phyloP scores from a whole-genome alignment of 2,113 vertebrate genomes.

The Phalacrocorax pelagicus region DNA sequence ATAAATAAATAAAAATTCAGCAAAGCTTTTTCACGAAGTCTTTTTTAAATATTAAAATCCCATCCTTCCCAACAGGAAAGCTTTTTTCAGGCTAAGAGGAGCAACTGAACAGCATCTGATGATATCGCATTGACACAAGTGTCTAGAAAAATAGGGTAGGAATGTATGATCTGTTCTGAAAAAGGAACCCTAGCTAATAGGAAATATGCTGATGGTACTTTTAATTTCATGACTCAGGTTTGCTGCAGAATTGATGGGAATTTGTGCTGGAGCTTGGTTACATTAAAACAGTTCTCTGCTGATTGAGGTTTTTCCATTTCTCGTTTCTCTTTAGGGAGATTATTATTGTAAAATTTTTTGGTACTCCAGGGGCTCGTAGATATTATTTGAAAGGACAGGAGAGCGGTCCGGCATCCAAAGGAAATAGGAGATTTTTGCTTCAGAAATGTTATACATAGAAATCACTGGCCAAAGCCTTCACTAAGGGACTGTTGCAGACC shows the following conservation, averaged over 20 bases:
- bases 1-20: slow-evolving; percentile 13
- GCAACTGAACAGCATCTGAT: slow-evolving; percentile 41
- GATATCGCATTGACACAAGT: slow-evolving; percentile 59
- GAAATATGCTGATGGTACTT: slow-evolving; percentile 60
- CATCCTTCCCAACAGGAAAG: slow-evolving; percentile 52
- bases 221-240: slow-evolving; percentile 66
- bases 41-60: slow-evolving; percentile 54
- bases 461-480: not conserved
- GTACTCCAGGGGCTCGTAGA: not conserved
- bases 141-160: slow-evolving; percentile 63
- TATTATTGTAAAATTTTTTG: not conserved
- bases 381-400: not conserved
- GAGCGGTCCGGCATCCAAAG: not conserved
- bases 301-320: not conserved
- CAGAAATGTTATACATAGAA: not conserved
- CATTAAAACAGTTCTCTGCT: not conserved
- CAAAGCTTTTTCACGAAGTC: not conserved
- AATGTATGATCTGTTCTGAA: slow-evolving; percentile 50
- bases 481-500: not conserved
- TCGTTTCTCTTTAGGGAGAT: not conserved
- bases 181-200: slow-evolving; percentile 42
- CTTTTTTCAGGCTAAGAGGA: slow-evolving; percentile 43
- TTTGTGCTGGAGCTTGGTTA: not conserved
- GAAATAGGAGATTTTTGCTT: not conserved
- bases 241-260: slow-evolving; percentile 43